Percentiles rank a stretch among this genome's conserved stretches.
Conservation (phyloP, 35 echinoderm and acorn worm genomes). For the Hemicentrotus pulcherrimus region DNA sequence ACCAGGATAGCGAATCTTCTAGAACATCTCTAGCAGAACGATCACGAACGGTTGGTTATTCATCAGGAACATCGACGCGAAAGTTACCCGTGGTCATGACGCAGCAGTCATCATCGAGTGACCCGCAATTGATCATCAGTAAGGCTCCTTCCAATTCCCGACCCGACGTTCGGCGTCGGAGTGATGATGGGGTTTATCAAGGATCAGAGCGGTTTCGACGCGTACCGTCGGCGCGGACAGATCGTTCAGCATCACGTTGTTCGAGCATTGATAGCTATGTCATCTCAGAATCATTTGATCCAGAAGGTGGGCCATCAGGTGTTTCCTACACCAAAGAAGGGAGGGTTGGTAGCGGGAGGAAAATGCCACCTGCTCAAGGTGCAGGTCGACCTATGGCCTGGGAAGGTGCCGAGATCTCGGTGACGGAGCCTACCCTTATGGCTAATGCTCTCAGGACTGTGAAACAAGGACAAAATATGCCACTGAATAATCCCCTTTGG, state of each 20-base stretch:
- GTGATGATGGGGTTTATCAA: not conserved
- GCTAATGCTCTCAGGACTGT: constrained; percentile 61
- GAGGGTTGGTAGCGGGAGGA: constrained; percentile 6
- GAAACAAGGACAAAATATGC: not conserved
- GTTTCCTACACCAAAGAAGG: not conserved
- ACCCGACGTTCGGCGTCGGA: constrained; percentile 19
- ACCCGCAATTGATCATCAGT: constrained; percentile 33
- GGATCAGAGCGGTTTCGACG: not conserved
- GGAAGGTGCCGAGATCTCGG: constrained; percentile 60
- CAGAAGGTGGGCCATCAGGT: not conserved
- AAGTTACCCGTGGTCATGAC: not conserved
- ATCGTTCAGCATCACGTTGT: constrained; percentile 65
- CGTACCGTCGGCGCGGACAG: not conserved
- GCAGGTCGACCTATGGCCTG: constrained; percentile 44
- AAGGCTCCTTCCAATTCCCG: constrained; percentile 1
- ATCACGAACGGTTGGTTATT: constrained; percentile 24
- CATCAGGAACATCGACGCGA: not conserved
- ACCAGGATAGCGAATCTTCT: not conserved
- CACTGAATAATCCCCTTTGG: constrained; percentile 33
- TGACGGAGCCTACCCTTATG: constrained; percentile 56
- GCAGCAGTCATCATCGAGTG: not conserved
- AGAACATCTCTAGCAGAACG: not conserved
- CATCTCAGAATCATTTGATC: constrained; percentile 59
- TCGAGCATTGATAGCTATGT: constrained; percentile 91
- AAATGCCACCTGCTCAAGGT: constrained; percentile 33